These are phyloP conservation scores for Ploceus nigricollis DNA, from an alignment of 2,113 vertebrate species.

Conservation along the genomic window DNA sequence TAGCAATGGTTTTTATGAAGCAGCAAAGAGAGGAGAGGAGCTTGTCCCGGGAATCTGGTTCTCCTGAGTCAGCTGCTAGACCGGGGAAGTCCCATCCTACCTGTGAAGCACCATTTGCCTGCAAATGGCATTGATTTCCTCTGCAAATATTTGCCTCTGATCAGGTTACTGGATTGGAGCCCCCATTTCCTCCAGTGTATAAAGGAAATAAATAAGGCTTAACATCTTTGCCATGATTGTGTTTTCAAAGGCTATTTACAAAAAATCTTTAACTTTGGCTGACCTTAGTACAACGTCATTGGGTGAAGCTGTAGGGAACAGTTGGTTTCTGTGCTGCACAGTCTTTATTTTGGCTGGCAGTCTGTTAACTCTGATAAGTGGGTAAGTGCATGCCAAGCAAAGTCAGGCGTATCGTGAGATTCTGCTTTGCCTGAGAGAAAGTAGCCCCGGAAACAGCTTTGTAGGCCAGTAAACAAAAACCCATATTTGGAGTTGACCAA, in stretches of 20 bases:
- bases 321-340: conserved; percentile 31
- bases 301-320: conserved; percentile 44
- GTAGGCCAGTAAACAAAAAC: neutral
- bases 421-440: neutral
- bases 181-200: neutral
- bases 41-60: neutral
- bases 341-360: conserved; percentile 50
- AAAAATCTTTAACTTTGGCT: conserved; percentile 57
- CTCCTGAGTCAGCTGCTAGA: neutral
- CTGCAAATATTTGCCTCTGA: neutral
- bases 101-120: neutral
- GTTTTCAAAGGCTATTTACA: conserved; percentile 33
- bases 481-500: rapidly evolving
- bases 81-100: neutral
- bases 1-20: neutral
- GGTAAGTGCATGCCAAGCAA: neutral
- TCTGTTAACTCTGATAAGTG: neutral
- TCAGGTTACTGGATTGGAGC: neutral
- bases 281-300: neutral
- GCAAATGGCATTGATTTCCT: neutral
- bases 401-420: neutral
- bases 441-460: neutral
- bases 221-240: neutral
- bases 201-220: neutral
- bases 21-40: neutral